Evolutionary conservation across 2,888 invertebrate species (phyloP).

Genomic region (Drosophila yooni): DNA sequence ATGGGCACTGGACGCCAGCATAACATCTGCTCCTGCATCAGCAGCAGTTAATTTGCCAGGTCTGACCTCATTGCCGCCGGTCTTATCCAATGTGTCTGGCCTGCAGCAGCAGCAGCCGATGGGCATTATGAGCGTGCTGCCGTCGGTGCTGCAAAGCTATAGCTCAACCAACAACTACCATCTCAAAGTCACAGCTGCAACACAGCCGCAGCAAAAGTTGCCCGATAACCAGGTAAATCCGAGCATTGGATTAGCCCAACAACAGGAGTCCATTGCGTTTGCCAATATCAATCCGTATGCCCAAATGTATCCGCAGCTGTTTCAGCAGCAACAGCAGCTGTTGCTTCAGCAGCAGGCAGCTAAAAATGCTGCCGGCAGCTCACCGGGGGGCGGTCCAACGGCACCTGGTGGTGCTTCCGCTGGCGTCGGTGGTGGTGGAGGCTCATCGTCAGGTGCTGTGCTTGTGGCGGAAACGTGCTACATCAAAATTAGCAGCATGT

Average conservation of each 20-base stretch:
- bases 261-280: slow-evolving; percentile 76
- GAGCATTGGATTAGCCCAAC: slow-evolving; percentile 6
- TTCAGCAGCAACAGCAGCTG: slow-evolving; percentile 70
- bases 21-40: slow-evolving; percentile 3
- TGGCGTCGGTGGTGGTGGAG: not conserved
- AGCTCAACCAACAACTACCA: slow-evolving; percentile 73
- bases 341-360: slow-evolving; percentile 53
- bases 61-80: slow-evolving; percentile 14
- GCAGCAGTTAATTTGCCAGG: slow-evolving; percentile 15
- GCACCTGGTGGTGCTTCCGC: not conserved
- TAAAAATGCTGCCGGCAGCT: slow-evolving; percentile 42
- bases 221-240: slow-evolving; percentile 25
- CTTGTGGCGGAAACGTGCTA: slow-evolving; percentile 85
- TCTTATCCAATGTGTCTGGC: slow-evolving; percentile 10
- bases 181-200: slow-evolving; percentile 43
- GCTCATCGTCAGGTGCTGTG: not conserved
- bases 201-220: slow-evolving; percentile 14
- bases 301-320: slow-evolving; percentile 81
- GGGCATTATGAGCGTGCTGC: slow-evolving; percentile 29
- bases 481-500: slow-evolving; percentile 90
- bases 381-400: slow-evolving; percentile 32
- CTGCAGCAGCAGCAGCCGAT: slow-evolving; percentile 36
- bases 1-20: slow-evolving; percentile 42
- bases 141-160: slow-evolving; percentile 69
- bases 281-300: slow-evolving; percentile 82